A percentile compares a stretch with the other conserved stretches of the same genome.
Conservation (phyloP, 2,888 invertebrate species). For the Myathropa florea region DNA sequence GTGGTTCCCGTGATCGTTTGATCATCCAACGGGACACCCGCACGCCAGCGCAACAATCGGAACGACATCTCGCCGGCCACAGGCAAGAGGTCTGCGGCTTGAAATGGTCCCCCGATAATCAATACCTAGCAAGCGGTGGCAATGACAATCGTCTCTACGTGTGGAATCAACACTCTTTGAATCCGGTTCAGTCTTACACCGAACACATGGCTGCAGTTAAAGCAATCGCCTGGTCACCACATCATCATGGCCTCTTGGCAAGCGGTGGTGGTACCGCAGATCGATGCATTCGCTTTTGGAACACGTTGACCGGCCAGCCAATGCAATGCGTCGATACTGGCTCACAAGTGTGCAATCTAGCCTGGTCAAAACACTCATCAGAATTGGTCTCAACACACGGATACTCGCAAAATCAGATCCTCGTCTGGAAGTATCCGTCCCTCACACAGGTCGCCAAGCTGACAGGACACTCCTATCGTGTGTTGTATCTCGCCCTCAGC, state of each 20-base stretch:
- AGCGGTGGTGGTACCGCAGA: slow-evolving; percentile 99
- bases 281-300: slow-evolving; percentile 98
- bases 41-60: slow-evolving; percentile 88
- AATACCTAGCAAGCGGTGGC: slow-evolving; percentile 98
- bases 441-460: slow-evolving; percentile 97
- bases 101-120: slow-evolving; percentile 99
- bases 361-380: slow-evolving; percentile 99
- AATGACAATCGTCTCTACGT: slow-evolving; percentile 87
- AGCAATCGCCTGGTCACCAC: slow-evolving; percentile 99
- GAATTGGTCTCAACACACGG: slow-evolving; percentile 99
- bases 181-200: slow-evolving; percentile 96
- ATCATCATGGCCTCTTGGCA: slow-evolving; percentile 97
- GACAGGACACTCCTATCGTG: slow-evolving; percentile 97
- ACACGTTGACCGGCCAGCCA: slow-evolving; percentile 97
- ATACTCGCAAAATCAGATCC: slow-evolving; percentile 98
- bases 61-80: slow-evolving; percentile 93
- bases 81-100: slow-evolving; percentile 98
- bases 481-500: slow-evolving; percentile 96
- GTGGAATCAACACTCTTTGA: slow-evolving; percentile 90
- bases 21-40: slow-evolving; percentile 97
- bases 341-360: slow-evolving; percentile 98
- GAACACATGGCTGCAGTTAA: slow-evolving; percentile 98
- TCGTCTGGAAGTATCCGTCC: slow-evolving; percentile 99
- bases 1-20: slow-evolving; percentile 95
- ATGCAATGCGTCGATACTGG: slow-evolving; percentile 99